Conservation (phyloP, 2,797 vertebrate species). For the Crax fasciolata region DNA sequence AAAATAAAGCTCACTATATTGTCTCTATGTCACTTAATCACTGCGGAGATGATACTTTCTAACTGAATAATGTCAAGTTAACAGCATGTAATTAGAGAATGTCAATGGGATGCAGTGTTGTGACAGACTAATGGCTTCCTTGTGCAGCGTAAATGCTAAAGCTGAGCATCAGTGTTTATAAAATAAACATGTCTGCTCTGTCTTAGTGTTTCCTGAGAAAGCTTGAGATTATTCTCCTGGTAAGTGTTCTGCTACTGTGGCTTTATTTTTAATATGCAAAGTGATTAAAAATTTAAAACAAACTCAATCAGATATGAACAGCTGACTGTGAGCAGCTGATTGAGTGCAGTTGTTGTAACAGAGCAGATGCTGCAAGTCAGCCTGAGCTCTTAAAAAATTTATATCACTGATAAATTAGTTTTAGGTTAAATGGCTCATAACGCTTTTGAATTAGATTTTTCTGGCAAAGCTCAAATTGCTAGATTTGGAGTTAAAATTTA, state of each 20-base stretch:
- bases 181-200: conserved; percentile 54
- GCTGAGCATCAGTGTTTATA: conserved; percentile 45
- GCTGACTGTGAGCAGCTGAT: conserved; percentile 19
- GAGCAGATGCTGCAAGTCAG: conserved; percentile 46
- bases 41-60: neutral
- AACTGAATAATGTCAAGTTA: conserved; percentile 34
- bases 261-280: conserved; percentile 48
- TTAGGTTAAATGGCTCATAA: conserved; percentile 38
- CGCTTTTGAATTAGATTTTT: neutral
- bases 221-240: conserved; percentile 30
- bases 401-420: conserved; percentile 39
- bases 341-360: neutral
- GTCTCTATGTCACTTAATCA: neutral
- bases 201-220: conserved; percentile 53
- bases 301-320: conserved; percentile 4
- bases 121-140: conserved; percentile 65
- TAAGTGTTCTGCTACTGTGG: conserved; percentile 48
- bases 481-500: neutral
- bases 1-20: neutral
- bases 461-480: neutral
- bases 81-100: neutral
- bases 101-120: conserved; percentile 15
- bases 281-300: conserved; percentile 64
- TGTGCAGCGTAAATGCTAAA: conserved; percentile 6
- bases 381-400: neutral